phyloP scores from a whole-genome alignment of 2,113 vertebrate genomes.

The Ardeotis arabs region DNA sequence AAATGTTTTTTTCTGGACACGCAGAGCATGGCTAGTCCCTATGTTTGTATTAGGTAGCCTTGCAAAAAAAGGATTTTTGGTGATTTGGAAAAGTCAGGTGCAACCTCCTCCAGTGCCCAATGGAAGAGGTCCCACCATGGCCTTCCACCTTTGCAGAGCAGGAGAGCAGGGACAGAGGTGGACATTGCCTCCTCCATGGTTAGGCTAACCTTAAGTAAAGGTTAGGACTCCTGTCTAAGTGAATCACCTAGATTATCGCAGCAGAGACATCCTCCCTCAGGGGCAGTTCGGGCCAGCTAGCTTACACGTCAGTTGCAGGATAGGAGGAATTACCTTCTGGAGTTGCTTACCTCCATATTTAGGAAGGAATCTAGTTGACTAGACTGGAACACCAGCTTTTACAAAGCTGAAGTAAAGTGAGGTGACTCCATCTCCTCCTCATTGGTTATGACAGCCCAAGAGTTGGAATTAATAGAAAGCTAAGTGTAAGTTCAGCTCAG shows the following conservation, averaged over 20 bases:
- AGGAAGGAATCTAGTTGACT: background rate
- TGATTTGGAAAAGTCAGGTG: background rate
- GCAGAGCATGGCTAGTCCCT: background rate
- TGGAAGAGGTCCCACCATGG: background rate
- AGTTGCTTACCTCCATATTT: background rate
- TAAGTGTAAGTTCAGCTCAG: background rate
- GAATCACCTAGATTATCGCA: background rate
- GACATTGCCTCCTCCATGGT: background rate
- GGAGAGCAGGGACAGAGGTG: background rate
- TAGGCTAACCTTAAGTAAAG: background rate
- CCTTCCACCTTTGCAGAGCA: background rate
- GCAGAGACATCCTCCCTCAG: background rate
- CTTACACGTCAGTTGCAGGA: background rate
- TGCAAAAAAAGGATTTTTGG: background rate
- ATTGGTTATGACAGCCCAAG: background rate
- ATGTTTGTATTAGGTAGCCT: background rate
- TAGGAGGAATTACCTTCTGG: background rate
- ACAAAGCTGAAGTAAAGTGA: background rate
- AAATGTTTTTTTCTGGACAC: background rate
- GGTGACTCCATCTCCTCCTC: background rate
- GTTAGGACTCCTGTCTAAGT: background rate
- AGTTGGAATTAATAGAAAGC: background rate
- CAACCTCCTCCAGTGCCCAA: background rate
- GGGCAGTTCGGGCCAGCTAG: background rate
- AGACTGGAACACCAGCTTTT: background rate